Base-by-base conservation (phyloP, 2,113 vertebrate genomes). In the Pelmatolapia mariae region DNA sequence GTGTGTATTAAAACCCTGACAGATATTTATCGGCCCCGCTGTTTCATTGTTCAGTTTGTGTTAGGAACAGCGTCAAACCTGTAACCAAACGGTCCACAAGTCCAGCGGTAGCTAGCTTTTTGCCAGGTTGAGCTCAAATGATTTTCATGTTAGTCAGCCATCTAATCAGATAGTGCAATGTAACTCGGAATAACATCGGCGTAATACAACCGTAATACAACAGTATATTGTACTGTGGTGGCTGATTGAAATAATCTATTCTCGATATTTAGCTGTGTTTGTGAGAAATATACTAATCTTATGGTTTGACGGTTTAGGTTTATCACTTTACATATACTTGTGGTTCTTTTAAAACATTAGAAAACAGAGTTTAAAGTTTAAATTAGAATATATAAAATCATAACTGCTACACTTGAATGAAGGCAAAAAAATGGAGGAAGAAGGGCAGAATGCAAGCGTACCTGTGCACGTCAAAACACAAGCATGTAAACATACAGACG, bases 101-200 rank as follows among this genome's bases (percentile, higher is more conserved):
- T 66, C 84, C 87, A 89, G 78, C n/a, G 63, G 82, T 85, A 88
- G 92, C 92, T 89, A 81, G 45, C 81, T n/a, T 80, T 29, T 80
- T 38, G 15, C 26, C 40, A 59, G 54, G 87, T 85, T 61, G n/a
- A 88, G 19, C 85, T 80, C 61, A 57, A 92, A 66, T 50, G 79
- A 63, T 81, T 82, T 68, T 84, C 79, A 54, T 24, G n/a, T 82
- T 84, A 61, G 50, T 85, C 82, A 87, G 13, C 9, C n/a, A 31
- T 82, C 84, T 83, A 56, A 76, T 45, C 24, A 57, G 15, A 5
- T 80, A 4, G 82, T 33, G 68, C 54, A 54, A 11, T 47, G 50
- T 33, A 63, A 68, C 12, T 5, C 4, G n/a, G 9, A 82, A 53
- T 73, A 52, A 52, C 10, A 5, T 19, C 2, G 11, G 24, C 22